Percentiles rank a stretch among this genome's conserved stretches.
phyloP scores from a whole-genome alignment of 2,113 vertebrate genomes.

The Gymnogyps californianus region DNA sequence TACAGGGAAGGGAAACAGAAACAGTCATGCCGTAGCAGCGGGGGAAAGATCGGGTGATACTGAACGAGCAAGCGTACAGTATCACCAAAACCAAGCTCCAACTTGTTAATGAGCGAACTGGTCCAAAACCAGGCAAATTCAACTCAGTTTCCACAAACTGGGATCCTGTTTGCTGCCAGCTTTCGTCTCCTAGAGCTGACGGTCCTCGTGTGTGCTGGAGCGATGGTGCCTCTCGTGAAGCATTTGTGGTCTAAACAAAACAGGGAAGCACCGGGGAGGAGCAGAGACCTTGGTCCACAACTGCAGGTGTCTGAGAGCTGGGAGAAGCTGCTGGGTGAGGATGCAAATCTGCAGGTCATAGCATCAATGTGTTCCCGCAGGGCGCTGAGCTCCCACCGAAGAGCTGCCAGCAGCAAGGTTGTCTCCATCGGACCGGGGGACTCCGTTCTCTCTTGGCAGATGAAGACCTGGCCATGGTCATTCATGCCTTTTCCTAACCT shows the following conservation, averaged over 20 bases:
- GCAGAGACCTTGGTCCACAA: not conserved
- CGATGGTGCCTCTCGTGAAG: not conserved
- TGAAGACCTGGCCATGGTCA: not conserved
- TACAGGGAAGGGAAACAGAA: not conserved
- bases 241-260: not conserved
- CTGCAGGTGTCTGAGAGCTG: too few species aligned
- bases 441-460: not conserved
- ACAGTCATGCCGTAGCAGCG: not conserved
- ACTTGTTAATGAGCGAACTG: not conserved
- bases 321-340: not conserved
- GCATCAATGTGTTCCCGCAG: not conserved
- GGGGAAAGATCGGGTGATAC: not conserved
- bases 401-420: not conserved
- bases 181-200: not conserved
- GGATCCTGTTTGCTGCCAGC: not conserved
- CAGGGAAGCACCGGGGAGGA: not conserved
- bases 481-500: not conserved
- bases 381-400: not conserved
- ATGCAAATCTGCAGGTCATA: not conserved
- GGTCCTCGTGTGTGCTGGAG: accelerated
- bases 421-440: accelerated
- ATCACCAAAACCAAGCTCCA: not conserved
- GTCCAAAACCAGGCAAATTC: not conserved
- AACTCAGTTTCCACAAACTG: not conserved
- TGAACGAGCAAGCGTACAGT: not conserved